Base-by-base conservation (phyloP, 2,888 invertebrate species). In the Pheosia gnoma region DNA sequence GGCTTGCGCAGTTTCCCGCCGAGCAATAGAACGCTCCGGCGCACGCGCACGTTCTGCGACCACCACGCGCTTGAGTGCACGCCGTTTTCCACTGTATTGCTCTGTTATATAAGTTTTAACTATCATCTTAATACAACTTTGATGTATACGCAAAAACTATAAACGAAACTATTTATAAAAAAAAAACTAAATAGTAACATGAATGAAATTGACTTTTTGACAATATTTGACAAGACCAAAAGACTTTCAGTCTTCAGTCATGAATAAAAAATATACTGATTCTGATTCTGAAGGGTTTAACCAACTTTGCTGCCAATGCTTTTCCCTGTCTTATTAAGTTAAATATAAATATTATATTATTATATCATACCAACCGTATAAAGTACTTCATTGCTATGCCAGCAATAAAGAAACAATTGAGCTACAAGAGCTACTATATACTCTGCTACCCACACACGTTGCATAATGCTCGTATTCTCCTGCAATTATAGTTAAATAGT, bases 401-500 rank as follows among this genome's bases (percentile, higher is more conserved):
- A 94, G 68, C 93, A 94, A 71, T 91, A 94, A 6, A 94, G 65
- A 60, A 93, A 91, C 43, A 94, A 77, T 75, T 94, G 94, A 1
- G 90, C 85, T 54, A 94, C 86, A 25, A 93, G 82, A 0, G 93
- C 92, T 43, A 88, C 62, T 1, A 93, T 72, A 70, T 92, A 94
- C 72, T 93, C 91, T 4, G 89, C 81, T 37, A 92, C 87, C 88
- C 91, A 90, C 59, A 91, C 78, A 49, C 84, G 80, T 63, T 91
- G 88, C 86, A 89, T 85, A 39, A 66, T 80, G 5, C 83, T 80
- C 0, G 84, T 87, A 5, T 81, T 81, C 57, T 86, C 83, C 92
- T 92, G 72, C 43, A 81, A 82, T 60, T 60, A 38, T 11, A 25
- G 2, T 25, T 1, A 25, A 25, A 54, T 53, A 51, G 9, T 2